Evolutionary conservation across 2,888 invertebrate genomes (phyloP).

Genomic region (Mamestra brassicae): DNA sequence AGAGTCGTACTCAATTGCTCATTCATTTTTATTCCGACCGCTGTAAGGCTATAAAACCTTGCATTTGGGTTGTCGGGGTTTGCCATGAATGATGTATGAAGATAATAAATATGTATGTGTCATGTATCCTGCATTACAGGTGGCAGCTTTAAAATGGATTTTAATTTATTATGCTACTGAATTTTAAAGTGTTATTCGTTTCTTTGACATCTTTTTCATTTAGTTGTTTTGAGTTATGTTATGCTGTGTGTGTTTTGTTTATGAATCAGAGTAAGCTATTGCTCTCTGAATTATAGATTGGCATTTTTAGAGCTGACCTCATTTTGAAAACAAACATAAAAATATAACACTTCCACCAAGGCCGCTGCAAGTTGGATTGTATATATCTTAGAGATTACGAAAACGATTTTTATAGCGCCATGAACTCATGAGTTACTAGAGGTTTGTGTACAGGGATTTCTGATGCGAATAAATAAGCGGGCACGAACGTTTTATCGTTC

Average conservation of each 20-base stretch:
- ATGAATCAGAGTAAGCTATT: slow-evolving; percentile 3
- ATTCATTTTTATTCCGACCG: slow-evolving; percentile 49
- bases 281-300: not conserved
- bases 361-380: slow-evolving; percentile 32
- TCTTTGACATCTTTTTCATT: slow-evolving; percentile 8
- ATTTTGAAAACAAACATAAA: slow-evolving; percentile 26
- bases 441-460: slow-evolving; percentile 38
- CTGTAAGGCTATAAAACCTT: slow-evolving; percentile 56
- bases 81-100: slow-evolving; percentile 54
- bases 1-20: slow-evolving; percentile 41
- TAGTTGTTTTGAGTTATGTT: not conserved
- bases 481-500: slow-evolving; percentile 22
- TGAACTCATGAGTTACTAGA: slow-evolving; percentile 32
- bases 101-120: slow-evolving; percentile 24
- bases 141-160: slow-evolving; percentile 16
- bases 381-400: slow-evolving; percentile 38
- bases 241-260: not conserved
- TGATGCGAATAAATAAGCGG: slow-evolving; percentile 39
- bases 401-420: slow-evolving; percentile 33
- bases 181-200: not conserved
- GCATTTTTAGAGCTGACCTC: slow-evolving; percentile 18
- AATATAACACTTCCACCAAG: slow-evolving; percentile 11
- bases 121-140: slow-evolving; percentile 13
- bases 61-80: slow-evolving; percentile 35
- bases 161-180: not conserved